Evolutionary conservation across 2,888 invertebrate species (phyloP), one percentile per base, ranked within the genome.

Genomic region (Scaptomyza caliginosa): DNA sequence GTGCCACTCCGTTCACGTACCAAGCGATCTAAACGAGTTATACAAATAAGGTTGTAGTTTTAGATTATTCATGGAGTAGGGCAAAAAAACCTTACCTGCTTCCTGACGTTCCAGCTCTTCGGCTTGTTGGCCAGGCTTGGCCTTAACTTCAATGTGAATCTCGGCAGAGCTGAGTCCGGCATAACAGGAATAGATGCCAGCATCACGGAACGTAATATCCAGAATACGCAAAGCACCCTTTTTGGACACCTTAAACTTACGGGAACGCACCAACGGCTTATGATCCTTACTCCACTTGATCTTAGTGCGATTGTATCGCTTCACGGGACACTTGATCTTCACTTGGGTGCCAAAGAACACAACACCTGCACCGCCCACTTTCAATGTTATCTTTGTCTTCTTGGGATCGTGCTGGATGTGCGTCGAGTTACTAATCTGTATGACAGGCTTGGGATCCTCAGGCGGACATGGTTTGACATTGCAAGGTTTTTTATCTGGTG

Each of bases 301-400:
- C 90, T 95, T 95, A 0, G 96, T 95, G 67, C 97, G 92, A 89
- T 95, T 95, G 90, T 94, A 95, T 1, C 91, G 95, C 89, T 96
- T 96, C 19, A 97, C 96, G 0, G 98, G 98, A 89, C 98, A 98
- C 89, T 97, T 96, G 76, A 98, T 96, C 92, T 98, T 98, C 62
- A 98, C 94, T 86, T 96, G 96, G 0, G 97, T 97, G 7, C 98
- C 98, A 82, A 96, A 95, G 92, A 96, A 98, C 45, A 98, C 95
- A 1, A 96, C 96, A 0, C 98, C 98, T 1, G 95, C 95, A 0
- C 98, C 98, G 0, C 98, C 98, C 0, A 98, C 96, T 91, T 96
- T 97, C 0, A 98, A 93, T 1, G 96, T 95, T 11, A 97, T 94
- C 92, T 96, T 96, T 68, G 94, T 94, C 91, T 95, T 95, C 86